Base-by-base conservation (phyloP, 2,888 invertebrate species). In the Stenurella melanura region DNA sequence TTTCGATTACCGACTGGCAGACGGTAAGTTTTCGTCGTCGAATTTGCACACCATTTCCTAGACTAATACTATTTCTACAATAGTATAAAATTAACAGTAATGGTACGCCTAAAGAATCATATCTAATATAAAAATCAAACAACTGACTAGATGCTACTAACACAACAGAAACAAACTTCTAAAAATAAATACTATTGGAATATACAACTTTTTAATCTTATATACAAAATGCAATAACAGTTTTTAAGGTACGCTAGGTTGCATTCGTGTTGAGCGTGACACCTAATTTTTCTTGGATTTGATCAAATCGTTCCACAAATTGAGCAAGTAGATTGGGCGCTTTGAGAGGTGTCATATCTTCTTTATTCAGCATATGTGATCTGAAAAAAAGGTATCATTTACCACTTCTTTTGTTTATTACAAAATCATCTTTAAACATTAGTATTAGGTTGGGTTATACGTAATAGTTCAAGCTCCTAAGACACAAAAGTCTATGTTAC, bases 301-400 rank as follows among this genome's bases (percentile, higher is more conserved):
- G 86, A 73, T 89, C 88, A 72, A 89, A 87, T 77, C 89, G 82
- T 61, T 89, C 89, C 7, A 87, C 82, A 74, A 89, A 89, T 67
- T 88, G 86, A 17, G 86, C 86, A 19, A 89, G 77, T 5, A 89
- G 82, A 30, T 86, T 85, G n/a, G 89, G 89, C 26, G 88, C 84
- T 75, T 77, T 83, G 21, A 87, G 77, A 1, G 86, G 85, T 18
- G 80, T 79, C 68, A 85, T 77, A 60, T 84, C 81, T 19, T 83
- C 81, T 60, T 70, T 73, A 61, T 63, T 79, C 21, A 82, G 17
- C n/a, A 76, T 54, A 50, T 77, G 80, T 7, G 81, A 76, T 19
- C 84, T 84, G 73, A 58, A 69, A 69, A 67, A 17, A 19, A 19
- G 21, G 58, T 61, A 26, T 4, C 4, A 26, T 26, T 26, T 26